Evolutionary conservation across 2,888 invertebrate species (phyloP).

Genomic region (Pediacus dermestoides): DNA sequence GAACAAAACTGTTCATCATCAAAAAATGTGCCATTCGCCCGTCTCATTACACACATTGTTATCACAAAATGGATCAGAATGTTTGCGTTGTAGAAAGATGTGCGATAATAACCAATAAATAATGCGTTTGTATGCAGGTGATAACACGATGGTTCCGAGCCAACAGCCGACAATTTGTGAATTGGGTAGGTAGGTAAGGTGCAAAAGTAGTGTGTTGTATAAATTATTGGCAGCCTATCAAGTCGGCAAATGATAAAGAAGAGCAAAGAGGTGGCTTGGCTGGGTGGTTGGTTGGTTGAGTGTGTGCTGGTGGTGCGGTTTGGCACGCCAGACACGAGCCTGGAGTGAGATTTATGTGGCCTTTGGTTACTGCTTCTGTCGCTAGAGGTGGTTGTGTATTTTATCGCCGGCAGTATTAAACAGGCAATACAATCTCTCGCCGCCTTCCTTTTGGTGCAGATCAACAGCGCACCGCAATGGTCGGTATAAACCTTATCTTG

Average conservation of each 20-base stretch:
- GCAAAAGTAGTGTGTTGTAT: constrained; percentile 32
- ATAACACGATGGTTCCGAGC: too few species aligned
- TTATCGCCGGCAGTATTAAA: constrained; percentile 43
- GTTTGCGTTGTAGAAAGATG: too few species aligned
- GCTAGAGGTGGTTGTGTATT: constrained; percentile 41
- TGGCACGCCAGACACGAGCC: constrained; percentile 45
- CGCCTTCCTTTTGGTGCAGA: constrained; percentile 30
- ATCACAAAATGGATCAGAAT: too few species aligned
- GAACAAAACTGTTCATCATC: too few species aligned
- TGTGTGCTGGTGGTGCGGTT: constrained; percentile 44
- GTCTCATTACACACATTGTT: too few species aligned
- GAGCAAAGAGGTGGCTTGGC: constrained; percentile 34
- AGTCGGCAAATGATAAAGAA: constrained; percentile 45
- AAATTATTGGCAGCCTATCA: constrained; percentile 46
- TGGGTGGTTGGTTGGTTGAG: constrained; percentile 45
- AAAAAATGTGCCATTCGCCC: too few species aligned
- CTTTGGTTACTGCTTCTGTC: constrained; percentile 43
- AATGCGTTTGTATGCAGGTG: too few species aligned
- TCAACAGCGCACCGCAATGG: constrained; percentile 17
- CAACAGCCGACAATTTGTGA: constrained; percentile 9
- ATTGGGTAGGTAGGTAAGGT: constrained; percentile 33
- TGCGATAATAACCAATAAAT: too few species aligned
- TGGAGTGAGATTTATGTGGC: constrained; percentile 45
- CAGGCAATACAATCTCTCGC: constrained; percentile 41
- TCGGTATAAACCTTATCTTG: constrained; percentile 9